Conservation (phyloP, 2,113 vertebrate species). For the Semnornis frantzii region DNA sequence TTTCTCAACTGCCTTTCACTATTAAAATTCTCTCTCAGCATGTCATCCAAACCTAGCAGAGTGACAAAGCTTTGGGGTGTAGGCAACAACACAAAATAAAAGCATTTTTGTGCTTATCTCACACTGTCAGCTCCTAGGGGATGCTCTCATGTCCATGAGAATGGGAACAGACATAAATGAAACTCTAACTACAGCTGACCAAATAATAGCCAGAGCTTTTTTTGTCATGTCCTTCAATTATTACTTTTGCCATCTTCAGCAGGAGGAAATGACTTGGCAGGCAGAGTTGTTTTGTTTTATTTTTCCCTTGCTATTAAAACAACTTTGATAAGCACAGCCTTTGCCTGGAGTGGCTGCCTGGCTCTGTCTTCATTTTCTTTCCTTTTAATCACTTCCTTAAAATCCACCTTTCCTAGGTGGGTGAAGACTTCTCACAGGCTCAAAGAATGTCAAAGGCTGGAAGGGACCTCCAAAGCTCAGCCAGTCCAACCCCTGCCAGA, state of each 20-base stretch:
- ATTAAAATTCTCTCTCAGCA: slow-evolving; percentile 1
- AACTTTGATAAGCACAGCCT: neutral
- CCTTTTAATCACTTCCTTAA: neutral
- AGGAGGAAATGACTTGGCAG: slow-evolving; percentile 9
- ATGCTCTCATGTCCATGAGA: slow-evolving; percentile 28
- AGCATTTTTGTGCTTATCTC: slow-evolving; percentile 33
- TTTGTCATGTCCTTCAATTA: too few species aligned
- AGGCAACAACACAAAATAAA: slow-evolving; percentile 5
- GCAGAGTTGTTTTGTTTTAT: too few species aligned
- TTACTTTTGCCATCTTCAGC: neutral
- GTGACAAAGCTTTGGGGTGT: too few species aligned
- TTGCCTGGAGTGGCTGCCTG: neutral
- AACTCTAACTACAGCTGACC: slow-evolving; percentile 35
- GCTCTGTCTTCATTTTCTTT: neutral
- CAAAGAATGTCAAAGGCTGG: too few species aligned
- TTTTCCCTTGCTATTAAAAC: neutral
- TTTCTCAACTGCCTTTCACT: too few species aligned
- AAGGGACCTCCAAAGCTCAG: too few species aligned
- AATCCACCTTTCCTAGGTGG: too few species aligned
- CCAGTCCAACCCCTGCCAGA: too few species aligned
- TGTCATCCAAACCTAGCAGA: too few species aligned
- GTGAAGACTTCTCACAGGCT: too few species aligned
- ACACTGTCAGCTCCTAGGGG: slow-evolving; percentile 30
- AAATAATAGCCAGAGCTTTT: neutral
- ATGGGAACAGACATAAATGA: slow-evolving; percentile 21